A percentile compares a stretch with the other conserved stretches of the same genome.
phyloP scores from a whole-genome alignment of 2,113 vertebrate genomes.

The Tachysurus fulvidraco region DNA sequence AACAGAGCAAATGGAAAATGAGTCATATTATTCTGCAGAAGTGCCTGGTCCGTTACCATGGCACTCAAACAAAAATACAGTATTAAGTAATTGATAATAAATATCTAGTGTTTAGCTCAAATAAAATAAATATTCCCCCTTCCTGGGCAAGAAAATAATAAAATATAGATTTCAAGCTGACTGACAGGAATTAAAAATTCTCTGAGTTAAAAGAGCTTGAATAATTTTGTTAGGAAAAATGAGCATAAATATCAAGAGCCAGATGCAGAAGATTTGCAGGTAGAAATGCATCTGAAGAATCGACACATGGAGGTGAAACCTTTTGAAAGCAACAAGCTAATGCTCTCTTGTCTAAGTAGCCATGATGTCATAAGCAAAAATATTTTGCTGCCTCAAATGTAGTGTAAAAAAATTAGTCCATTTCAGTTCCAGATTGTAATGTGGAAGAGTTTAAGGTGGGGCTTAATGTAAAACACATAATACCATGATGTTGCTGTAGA shows the following conservation, averaged over 20 bases:
- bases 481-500: neutral
- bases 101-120: neutral
- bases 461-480: neutral
- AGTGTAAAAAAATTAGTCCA: neutral
- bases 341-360: neutral
- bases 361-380: neutral
- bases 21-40: neutral
- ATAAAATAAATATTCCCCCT: neutral
- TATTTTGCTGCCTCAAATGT: neutral
- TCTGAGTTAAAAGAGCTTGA: neutral
- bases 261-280: neutral
- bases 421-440: neutral
- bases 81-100: neutral
- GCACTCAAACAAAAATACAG: neutral
- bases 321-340: neutral
- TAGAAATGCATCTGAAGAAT: neutral
- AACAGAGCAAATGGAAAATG: conserved; percentile 15
- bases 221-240: neutral
- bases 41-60: neutral
- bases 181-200: neutral
- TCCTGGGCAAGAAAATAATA: neutral
- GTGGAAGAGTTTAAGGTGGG: neutral
- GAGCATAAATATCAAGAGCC: neutral
- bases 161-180: neutral
- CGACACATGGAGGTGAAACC: neutral